Percentiles rank a stretch among this genome's conserved stretches.
These are phyloP conservation scores for Hippocampus abdominalis DNA, from an alignment of 2,113 vertebrate genomes.

Conservation along the genomic window DNA sequence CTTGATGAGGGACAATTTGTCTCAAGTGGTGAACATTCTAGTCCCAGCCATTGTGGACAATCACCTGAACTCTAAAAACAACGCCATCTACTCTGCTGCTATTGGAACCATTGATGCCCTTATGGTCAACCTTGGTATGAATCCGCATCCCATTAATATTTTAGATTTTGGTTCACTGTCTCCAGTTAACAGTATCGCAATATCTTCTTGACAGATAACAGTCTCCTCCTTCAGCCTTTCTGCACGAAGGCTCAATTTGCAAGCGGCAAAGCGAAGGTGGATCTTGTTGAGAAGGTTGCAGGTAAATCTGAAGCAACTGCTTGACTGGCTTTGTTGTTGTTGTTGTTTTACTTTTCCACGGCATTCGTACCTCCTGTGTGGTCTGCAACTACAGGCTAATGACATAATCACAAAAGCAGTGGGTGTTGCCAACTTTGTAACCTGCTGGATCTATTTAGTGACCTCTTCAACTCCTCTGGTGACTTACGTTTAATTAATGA, in stretches of 20 bases:
- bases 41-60: constrained; percentile 91
- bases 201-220: constrained; percentile 78
- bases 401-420: too few species aligned
- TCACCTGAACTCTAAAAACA: constrained; percentile 94
- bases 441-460: too few species aligned
- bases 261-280: constrained; percentile 90
- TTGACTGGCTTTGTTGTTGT: background rate
- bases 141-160: background rate
- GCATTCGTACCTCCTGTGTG: too few species aligned
- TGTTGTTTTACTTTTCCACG: background rate
- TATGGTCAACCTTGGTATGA: constrained; percentile 78
- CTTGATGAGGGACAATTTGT: constrained; percentile 79
- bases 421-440: too few species aligned
- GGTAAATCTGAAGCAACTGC: constrained; percentile 66
- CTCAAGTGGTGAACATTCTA: constrained; percentile 85
- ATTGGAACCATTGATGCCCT: constrained; percentile 80
- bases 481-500: too few species aligned
- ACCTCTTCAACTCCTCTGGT: too few species aligned
- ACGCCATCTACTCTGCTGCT: constrained; percentile 83
- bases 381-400: too few species aligned
- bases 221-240: constrained; percentile 87
- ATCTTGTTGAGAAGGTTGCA: constrained; percentile 88
- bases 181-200: constrained; percentile 11
- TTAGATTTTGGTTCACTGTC: background rate
- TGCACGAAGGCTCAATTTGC: constrained; percentile 93